phyloP scores from a whole-genome alignment of 2,797 vertebrate species.

The Hypotaenidia okinawae region DNA sequence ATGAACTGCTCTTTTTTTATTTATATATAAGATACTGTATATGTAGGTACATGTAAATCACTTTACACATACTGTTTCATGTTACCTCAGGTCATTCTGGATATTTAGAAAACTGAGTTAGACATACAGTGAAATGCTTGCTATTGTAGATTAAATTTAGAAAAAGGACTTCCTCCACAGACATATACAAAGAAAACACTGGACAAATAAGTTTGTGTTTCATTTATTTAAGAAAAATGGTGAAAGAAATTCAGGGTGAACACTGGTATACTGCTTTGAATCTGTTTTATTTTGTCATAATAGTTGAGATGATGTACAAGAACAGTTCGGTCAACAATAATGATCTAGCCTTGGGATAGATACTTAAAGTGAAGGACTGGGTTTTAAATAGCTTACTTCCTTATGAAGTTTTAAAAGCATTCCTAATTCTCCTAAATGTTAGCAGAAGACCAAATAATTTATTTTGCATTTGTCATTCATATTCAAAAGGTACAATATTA shows the following conservation, averaged over 20 bases:
- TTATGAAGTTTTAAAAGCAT: not conserved
- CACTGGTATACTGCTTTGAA: not conserved
- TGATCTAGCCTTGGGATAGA: not conserved
- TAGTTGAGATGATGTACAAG: not conserved
- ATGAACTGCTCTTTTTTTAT: not conserved
- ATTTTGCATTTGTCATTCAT: not conserved
- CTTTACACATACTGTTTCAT: not conserved
- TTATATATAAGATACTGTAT: not conserved
- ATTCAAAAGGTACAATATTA: not conserved
- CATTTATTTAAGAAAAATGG: not conserved
- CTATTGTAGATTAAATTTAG: not conserved
- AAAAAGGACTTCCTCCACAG: not conserved
- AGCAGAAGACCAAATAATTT: not conserved
- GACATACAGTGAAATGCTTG: not conserved
- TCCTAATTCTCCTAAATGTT: not conserved
- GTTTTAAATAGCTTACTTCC: not conserved
- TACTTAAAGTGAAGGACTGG: not conserved
- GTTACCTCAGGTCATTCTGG: not conserved
- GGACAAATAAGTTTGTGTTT: not conserved
- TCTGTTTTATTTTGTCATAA: not conserved
- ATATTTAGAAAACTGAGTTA: not conserved
- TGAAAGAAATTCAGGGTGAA: not conserved
- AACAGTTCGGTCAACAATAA: not conserved
- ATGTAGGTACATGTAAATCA: not conserved
- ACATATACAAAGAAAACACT: not conserved